A percentile compares a stretch with the other conserved stretches of the same genome.
Conservation (phyloP, 2,888 invertebrate species). For the Psococerastis gibbosa region DNA sequence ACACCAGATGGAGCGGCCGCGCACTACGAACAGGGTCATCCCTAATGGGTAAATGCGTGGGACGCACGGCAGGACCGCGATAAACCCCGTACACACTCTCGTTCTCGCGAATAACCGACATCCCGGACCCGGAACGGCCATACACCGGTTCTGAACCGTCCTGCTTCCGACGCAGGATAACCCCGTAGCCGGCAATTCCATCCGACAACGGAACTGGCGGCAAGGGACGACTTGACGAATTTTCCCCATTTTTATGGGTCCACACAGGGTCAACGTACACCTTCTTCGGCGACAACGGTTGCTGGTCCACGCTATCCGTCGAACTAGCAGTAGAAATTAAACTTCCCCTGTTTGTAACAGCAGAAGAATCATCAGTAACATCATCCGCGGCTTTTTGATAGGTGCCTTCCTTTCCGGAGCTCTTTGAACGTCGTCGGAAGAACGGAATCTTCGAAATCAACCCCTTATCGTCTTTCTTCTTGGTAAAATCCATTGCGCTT, state of each 20-base stretch:
- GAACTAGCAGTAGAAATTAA: slow-evolving; percentile 24
- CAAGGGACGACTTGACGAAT: not conserved
- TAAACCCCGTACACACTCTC: not conserved
- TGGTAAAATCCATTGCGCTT: slow-evolving; percentile 13
- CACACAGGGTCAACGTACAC: slow-evolving; percentile 30
- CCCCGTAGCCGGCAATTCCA: slow-evolving; percentile 1
- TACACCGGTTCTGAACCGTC: slow-evolving; percentile 13
- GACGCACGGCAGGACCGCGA: not conserved
- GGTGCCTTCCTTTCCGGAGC: not conserved
- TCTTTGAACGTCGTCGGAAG: not conserved
- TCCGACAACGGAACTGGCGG: not conserved
- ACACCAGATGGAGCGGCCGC: slow-evolving; percentile 9
- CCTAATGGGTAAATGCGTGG: not conserved
- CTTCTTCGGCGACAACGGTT: slow-evolving; percentile 27
- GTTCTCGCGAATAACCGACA: not conserved
- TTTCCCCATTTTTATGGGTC: slow-evolving; percentile 30
- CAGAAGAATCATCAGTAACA: slow-evolving; percentile 16
- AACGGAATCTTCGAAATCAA: slow-evolving; percentile 5
- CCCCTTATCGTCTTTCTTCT: not conserved
- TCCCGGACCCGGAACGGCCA: slow-evolving; percentile 15
- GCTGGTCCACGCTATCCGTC: slow-evolving; percentile 21
- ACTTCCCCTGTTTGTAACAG: slow-evolving; percentile 34
- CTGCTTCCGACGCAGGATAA: not conserved
- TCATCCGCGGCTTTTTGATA: slow-evolving; percentile 3
- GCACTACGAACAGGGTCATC: not conserved